A percentile compares a stretch with the other conserved stretches of the same genome.
These are phyloP conservation scores for Euproctis similis DNA, from an alignment of 2,888 invertebrate species.

Conservation along the genomic window DNA sequence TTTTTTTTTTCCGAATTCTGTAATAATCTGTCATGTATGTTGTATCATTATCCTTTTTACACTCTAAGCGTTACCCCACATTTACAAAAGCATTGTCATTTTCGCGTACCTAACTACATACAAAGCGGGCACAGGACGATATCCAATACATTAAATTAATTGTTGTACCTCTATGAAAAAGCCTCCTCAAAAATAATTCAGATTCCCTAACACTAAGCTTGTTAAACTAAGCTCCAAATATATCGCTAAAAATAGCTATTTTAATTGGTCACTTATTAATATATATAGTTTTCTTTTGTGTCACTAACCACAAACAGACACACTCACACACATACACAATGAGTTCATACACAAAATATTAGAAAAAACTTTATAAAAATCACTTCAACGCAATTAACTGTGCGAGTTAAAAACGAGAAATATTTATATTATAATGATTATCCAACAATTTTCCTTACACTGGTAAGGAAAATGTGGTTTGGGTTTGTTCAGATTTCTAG, in stretches of 20 bases:
- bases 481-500: constrained; percentile 36
- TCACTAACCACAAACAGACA: constrained; percentile 9
- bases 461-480: constrained; percentile 60
- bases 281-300: constrained; percentile 9
- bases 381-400: constrained; percentile 59
- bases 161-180: constrained; percentile 56
- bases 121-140: constrained; percentile 63
- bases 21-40: too few species aligned
- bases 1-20: too few species aligned
- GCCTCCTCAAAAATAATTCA: constrained; percentile 39
- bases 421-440: constrained; percentile 24
- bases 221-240: constrained; percentile 34
- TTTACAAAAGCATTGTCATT: constrained; percentile 58
- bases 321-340: constrained; percentile 15
- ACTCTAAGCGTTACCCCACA: constrained; percentile 37
- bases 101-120: constrained; percentile 55
- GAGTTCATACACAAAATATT: constrained; percentile 22
- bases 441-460: constrained; percentile 56
- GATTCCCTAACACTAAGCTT: constrained; percentile 53
- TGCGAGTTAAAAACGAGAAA: constrained; percentile 63
- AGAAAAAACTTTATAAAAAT: constrained; percentile 24
- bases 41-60: too few species aligned
- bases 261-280: constrained; percentile 13
- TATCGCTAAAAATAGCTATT: constrained; percentile 42
- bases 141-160: constrained; percentile 65